These are phyloP conservation scores for Naja naja DNA, from an alignment of 2,113 vertebrate genomes.

Conservation along the genomic window DNA sequence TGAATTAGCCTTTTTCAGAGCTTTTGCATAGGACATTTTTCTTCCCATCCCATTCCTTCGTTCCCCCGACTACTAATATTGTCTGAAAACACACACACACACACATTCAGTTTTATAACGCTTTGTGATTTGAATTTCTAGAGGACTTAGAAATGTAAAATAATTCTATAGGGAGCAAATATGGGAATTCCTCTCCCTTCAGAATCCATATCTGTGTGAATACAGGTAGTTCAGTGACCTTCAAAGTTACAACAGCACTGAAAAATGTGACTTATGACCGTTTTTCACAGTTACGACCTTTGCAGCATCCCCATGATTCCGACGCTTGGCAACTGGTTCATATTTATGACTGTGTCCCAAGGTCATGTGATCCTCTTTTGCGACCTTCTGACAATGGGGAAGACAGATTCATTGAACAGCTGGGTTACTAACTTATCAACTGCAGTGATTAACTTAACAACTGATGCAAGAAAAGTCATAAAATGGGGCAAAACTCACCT, in stretches of 20 bases:
- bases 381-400: neutral
- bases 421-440: neutral
- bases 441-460: neutral
- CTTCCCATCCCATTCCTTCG: neutral
- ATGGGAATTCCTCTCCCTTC: neutral
- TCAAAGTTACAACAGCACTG: neutral
- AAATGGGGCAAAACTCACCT: neutral
- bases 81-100: neutral
- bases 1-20: neutral
- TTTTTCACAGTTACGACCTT: neutral
- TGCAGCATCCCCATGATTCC: neutral
- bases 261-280: neutral
- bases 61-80: neutral
- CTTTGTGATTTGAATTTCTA: neutral
- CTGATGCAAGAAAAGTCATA: neutral
- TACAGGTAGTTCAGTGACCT: neutral
- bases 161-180: neutral
- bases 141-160: neutral
- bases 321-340: neutral
- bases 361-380: neutral
- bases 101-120: neutral
- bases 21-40: neutral
- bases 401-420: neutral
- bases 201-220: neutral
- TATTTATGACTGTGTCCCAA: neutral